These are phyloP conservation scores for Phania funesta DNA, from an alignment of 2,888 invertebrate species.

Conservation along the genomic window DNA sequence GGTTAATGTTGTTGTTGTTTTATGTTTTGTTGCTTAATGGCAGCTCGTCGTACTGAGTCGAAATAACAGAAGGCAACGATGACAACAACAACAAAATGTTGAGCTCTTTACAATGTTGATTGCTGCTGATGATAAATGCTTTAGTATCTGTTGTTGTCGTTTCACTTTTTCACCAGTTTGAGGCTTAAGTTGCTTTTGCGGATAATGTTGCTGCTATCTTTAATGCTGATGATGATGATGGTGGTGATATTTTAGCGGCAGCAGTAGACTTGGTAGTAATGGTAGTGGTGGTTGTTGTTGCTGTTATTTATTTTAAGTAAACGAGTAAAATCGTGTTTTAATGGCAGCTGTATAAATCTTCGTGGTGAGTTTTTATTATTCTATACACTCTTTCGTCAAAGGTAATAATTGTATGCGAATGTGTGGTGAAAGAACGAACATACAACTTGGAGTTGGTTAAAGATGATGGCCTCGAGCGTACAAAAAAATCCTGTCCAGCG, in stretches of 20 bases:
- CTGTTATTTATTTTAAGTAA: slow-evolving; percentile 27
- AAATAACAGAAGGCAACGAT: slow-evolving; percentile 42
- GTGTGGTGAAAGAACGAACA: slow-evolving; percentile 62
- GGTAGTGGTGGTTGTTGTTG: slow-evolving; percentile 47
- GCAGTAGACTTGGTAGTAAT: slow-evolving; percentile 4
- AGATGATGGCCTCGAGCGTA: slow-evolving; percentile 28
- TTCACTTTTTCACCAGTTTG: slow-evolving; percentile 37
- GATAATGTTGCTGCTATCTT: slow-evolving; percentile 52
- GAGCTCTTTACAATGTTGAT: slow-evolving; percentile 46
- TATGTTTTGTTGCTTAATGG: slow-evolving; percentile 53
- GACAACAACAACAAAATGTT: slow-evolving; percentile 35
- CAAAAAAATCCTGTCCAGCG: slow-evolving; percentile 44
- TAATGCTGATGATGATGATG: slow-evolving; percentile 36
- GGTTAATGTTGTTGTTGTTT: slow-evolving; percentile 21
- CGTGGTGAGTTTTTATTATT: slow-evolving; percentile 56
- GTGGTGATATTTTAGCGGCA: slow-evolving; percentile 42
- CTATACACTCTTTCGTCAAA: slow-evolving; percentile 32
- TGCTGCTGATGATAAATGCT: slow-evolving; percentile 59
- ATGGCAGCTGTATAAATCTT: slow-evolving; percentile 62
- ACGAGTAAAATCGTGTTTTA: slow-evolving; percentile 60
- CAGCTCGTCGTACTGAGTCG: slow-evolving; percentile 34
- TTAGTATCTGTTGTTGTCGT: slow-evolving; percentile 38
- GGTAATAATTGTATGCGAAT: slow-evolving; percentile 33
- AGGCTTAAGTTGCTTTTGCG: slow-evolving; percentile 38
- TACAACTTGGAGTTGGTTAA: slow-evolving; percentile 22